Evolutionary conservation across 2,888 invertebrate genomes (phyloP).

Genomic region (Harpalus rufipes): DNA sequence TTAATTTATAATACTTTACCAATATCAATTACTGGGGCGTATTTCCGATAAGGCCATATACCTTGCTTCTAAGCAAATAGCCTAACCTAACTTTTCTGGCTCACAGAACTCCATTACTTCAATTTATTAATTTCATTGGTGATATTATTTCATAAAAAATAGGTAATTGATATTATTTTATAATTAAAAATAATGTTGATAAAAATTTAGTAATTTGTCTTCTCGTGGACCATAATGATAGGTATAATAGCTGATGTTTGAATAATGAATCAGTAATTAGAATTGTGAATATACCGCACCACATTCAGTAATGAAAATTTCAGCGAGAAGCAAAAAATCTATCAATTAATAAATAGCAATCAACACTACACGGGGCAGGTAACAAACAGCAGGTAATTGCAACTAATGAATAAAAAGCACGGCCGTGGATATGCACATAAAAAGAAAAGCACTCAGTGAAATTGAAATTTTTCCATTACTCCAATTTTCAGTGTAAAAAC

Average conservation of each 20-base stretch:
- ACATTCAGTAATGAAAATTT: conserved; percentile 19
- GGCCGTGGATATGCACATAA: conserved; percentile 52
- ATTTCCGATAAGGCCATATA: too few species aligned
- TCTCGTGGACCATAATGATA: neutral
- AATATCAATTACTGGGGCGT: too few species aligned
- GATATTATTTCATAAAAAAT: too few species aligned
- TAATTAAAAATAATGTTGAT: neutral
- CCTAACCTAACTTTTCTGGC: too few species aligned
- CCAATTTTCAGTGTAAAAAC: conserved; percentile 49
- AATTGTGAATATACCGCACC: neutral
- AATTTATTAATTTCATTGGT: too few species aligned
- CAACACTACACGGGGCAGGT: conserved; percentile 19
- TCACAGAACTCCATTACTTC: too few species aligned
- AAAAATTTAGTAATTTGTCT: neutral
- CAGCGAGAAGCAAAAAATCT: conserved; percentile 7
- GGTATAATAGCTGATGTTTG: neutral
- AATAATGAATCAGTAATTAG: neutral
- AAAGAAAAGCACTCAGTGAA: conserved; percentile 60
- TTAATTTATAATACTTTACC: too few species aligned
- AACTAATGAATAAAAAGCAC: conserved; percentile 55
- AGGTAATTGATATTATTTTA: too few species aligned
- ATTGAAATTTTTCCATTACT: conserved; percentile 63
- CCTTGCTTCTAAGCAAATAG: too few species aligned
- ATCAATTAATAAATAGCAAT: conserved; percentile 52
- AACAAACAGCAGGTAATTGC: conserved; percentile 47